phyloP scores from a whole-genome alignment of 2,113 vertebrate genomes.

The Anas platyrhynchos region DNA sequence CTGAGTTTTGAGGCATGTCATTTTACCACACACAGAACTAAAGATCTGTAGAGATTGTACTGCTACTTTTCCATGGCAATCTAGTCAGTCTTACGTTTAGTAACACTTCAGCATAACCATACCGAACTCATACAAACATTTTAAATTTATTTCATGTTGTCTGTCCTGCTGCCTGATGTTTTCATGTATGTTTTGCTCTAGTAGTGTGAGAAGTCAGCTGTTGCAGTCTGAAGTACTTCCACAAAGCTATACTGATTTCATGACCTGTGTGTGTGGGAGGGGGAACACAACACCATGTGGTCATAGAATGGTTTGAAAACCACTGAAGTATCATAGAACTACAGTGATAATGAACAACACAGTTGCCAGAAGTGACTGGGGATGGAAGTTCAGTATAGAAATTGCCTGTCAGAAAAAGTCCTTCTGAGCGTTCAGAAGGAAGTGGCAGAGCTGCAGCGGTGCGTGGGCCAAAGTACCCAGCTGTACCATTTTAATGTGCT shows the following conservation, averaged over 20 bases:
- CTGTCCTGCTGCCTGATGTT: background rate
- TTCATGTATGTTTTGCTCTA: background rate
- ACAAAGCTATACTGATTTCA: background rate
- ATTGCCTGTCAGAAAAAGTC: background rate
- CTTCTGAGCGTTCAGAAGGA: background rate
- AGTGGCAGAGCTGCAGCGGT: background rate
- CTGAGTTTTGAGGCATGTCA: background rate
- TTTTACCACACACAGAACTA: background rate
- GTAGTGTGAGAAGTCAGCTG: background rate
- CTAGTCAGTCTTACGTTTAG: background rate
- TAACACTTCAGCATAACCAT: background rate
- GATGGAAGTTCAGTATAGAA: background rate
- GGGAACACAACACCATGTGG: background rate
- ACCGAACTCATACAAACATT: background rate
- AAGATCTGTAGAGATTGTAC: background rate
- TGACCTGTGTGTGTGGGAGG: too few relatives aligned
- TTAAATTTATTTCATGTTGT: background rate
- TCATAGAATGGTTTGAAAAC: background rate
- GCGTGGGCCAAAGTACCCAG: background rate
- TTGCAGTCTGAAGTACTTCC: background rate
- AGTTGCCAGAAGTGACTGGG: background rate
- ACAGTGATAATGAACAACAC: background rate
- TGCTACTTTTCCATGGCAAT: background rate
- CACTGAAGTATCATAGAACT: too few relatives aligned
- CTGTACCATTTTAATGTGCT: accelerated